phyloP scores from a whole-genome alignment of 2,797 vertebrate species.

The Salarias fasciatus region DNA sequence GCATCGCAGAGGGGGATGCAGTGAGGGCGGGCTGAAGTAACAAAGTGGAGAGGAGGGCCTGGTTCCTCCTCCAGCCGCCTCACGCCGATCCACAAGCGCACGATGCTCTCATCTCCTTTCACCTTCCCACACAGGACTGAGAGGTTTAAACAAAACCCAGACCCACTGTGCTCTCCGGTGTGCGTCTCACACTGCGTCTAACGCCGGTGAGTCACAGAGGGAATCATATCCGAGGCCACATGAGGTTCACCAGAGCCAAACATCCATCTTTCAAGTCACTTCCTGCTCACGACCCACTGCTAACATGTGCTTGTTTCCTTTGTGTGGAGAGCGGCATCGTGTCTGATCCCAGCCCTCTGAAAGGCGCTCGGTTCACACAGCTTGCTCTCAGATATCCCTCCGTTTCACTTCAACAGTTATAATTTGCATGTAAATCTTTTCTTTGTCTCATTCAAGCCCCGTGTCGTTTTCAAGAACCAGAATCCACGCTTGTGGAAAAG shows the following conservation, averaged over 20 bases:
- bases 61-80: background rate
- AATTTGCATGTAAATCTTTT: conserved; percentile 13
- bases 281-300: conserved; percentile 23
- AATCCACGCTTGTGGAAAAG: too few species aligned
- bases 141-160: background rate
- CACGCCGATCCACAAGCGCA: conserved; percentile 4
- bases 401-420: background rate
- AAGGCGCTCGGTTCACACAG: conserved; percentile 7
- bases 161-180: conserved; percentile 10
- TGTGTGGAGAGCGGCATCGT: conserved; percentile 35
- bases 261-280: conserved; percentile 51
- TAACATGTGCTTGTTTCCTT: background rate
- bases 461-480: conserved; percentile 29
- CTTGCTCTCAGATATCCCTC: conserved; percentile 16
- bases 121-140: conserved; percentile 22
- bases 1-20: conserved; percentile 23
- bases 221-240: conserved; percentile 16
- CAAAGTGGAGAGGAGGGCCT: too few species aligned
- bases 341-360: conserved; percentile 25
- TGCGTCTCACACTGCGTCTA: conserved; percentile 32
- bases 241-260: conserved; percentile 42
- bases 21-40: too few species aligned
- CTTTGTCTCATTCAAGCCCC: background rate
- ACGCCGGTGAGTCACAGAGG: conserved; percentile 17
- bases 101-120: background rate